Evolutionary conservation across 2,888 invertebrate genomes (phyloP).

Genomic region (Vanessa cardui): DNA sequence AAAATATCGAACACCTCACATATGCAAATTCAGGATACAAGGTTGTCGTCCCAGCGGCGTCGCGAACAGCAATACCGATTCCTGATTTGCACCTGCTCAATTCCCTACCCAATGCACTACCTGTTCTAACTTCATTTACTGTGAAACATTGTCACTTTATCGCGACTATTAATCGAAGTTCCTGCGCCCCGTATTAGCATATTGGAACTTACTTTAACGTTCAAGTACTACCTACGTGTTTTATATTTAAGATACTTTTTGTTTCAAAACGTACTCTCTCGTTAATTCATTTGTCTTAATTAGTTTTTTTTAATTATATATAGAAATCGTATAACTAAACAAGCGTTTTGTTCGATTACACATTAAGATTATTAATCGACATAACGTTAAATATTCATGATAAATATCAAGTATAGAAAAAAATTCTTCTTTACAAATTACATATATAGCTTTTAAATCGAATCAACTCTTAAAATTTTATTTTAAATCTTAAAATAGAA

Average conservation of each 20-base stretch:
- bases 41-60: slow-evolving; percentile 58
- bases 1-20: slow-evolving; percentile 36
- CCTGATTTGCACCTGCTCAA: slow-evolving; percentile 64
- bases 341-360: too few species aligned
- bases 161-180: slow-evolving; percentile 28
- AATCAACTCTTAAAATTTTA: too few species aligned
- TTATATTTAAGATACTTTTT: not conserved
- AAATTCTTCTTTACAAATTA: too few species aligned
- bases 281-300: too few species aligned
- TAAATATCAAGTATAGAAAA: too few species aligned
- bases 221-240: not conserved
- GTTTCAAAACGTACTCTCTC: too few species aligned
- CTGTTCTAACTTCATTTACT: slow-evolving; percentile 63
- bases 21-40: slow-evolving; percentile 65
- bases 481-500: too few species aligned
- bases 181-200: slow-evolving; percentile 7
- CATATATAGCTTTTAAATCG: too few species aligned
- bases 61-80: slow-evolving; percentile 58
- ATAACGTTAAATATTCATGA: too few species aligned
- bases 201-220: slow-evolving; percentile 2
- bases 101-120: slow-evolving; percentile 57
- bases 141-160: slow-evolving; percentile 48
- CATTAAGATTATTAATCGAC: too few species aligned
- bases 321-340: too few species aligned
- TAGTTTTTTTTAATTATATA: too few species aligned